A percentile compares a stretch with the other conserved stretches of the same genome.
phyloP scores from a whole-genome alignment of 2,888 invertebrate species.

The Leucozona laternaria region DNA sequence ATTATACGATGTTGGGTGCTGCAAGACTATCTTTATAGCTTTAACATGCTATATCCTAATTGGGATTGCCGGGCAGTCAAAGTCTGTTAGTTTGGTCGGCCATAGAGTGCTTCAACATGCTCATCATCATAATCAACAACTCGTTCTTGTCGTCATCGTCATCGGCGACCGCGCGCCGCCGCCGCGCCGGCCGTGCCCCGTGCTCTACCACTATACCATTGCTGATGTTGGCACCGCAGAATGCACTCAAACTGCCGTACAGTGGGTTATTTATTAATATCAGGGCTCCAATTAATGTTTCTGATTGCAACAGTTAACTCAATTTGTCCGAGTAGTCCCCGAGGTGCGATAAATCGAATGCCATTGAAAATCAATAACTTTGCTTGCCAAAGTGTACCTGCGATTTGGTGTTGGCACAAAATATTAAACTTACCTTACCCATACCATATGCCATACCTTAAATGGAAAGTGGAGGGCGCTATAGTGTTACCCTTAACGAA shows the following conservation, averaged over 20 bases:
- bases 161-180: neutral
- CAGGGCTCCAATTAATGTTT: slow-evolving; percentile 74
- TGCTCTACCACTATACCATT: neutral
- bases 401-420: slow-evolving; percentile 21
- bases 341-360: slow-evolving; percentile 73
- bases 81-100: neutral
- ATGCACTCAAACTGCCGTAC: slow-evolving; percentile 55
- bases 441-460: neutral
- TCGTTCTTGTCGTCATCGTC: slow-evolving; percentile 21
- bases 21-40: slow-evolving; percentile 33
- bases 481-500: neutral
- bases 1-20: slow-evolving; percentile 47
- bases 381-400: neutral
- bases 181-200: no score
- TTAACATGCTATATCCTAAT: slow-evolving; percentile 22
- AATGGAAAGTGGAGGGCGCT: neutral
- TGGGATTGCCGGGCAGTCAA: slow-evolving; percentile 1
- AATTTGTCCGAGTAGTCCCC: slow-evolving; percentile 71
- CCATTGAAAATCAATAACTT: slow-evolving; percentile 73
- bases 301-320: slow-evolving; percentile 75
- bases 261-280: slow-evolving; percentile 74
- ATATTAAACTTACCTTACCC: neutral
- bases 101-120: slow-evolving; percentile 35
- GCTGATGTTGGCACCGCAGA: slow-evolving; percentile 21
- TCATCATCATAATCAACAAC: slow-evolving; percentile 63